Conservation (phyloP, 2,888 invertebrate species). For the Macaria notata region DNA sequence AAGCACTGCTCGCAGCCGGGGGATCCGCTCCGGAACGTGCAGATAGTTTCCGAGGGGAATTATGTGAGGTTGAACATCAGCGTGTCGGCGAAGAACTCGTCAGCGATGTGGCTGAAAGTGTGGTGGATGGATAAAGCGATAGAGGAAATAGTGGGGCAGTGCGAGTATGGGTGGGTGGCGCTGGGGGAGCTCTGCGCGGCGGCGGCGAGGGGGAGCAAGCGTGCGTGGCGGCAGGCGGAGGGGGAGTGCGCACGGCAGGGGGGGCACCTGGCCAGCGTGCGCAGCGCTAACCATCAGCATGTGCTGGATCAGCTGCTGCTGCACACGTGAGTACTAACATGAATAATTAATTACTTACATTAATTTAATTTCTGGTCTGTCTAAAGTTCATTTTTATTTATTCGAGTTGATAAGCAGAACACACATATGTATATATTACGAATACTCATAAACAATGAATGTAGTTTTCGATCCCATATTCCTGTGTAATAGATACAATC, state of each 20-base stretch:
- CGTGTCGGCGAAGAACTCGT: constrained; percentile 62
- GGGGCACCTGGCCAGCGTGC: constrained; percentile 86
- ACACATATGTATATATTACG: no score
- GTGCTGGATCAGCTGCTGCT: constrained; percentile 84
- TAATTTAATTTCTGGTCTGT: no score
- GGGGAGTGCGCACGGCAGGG: constrained; percentile 84
- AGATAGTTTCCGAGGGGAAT: constrained; percentile 83
- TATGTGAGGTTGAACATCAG: constrained; percentile 76
- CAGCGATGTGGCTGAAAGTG: constrained; percentile 81
- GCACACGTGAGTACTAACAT: constrained; percentile 80
- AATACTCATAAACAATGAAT: no score
- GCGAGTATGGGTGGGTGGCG: constrained; percentile 88
- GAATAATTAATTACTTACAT: no score
- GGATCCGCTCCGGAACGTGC: constrained; percentile 81
- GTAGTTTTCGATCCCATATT: no score
- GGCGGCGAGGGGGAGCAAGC: constrained; percentile 79
- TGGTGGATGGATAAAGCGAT: constrained; percentile 85
- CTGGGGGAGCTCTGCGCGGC: constrained; percentile 86
- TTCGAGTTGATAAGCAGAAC: no score
- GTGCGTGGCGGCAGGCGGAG: constrained; percentile 87
- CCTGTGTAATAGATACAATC: no score
- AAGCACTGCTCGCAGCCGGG: constrained; percentile 83
- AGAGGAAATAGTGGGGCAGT: constrained; percentile 83
- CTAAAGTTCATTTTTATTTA: no score
- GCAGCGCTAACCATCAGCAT: constrained; percentile 84